A percentile compares a stretch with the other conserved stretches of the same genome.
These are phyloP conservation scores for Scaptodrosophila lebanonensis DNA, from an alignment of 1,140 invertebrate species.

Conservation along the genomic window DNA sequence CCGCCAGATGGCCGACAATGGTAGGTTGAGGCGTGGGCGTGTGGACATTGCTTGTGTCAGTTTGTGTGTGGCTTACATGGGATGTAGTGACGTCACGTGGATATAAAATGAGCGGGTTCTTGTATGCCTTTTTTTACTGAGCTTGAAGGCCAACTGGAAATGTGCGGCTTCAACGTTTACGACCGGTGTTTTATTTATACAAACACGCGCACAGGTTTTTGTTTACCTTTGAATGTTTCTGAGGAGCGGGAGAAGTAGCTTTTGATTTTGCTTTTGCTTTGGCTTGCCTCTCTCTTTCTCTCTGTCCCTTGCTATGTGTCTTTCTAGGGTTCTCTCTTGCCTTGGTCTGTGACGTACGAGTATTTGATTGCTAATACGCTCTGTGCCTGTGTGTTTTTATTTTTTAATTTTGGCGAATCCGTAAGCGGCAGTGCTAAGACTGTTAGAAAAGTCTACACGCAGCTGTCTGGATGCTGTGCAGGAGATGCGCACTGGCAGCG, in stretches of 20 bases:
- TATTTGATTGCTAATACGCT: too few relatives aligned
- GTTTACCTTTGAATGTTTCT: slow-evolving; percentile 63
- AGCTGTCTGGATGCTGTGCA: slow-evolving; percentile 24
- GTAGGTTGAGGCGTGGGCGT: slow-evolving; percentile 22
- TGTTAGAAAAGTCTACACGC: slow-evolving; percentile 32
- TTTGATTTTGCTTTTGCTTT: background rate
- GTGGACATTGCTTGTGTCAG: background rate
- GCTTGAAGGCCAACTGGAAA: slow-evolving; percentile 17
- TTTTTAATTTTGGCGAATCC: too few relatives aligned
- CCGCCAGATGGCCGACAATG: slow-evolving; percentile 57
- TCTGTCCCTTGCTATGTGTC: slow-evolving; percentile 20
- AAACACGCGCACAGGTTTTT: slow-evolving; percentile 70
- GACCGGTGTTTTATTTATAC: slow-evolving; percentile 69
- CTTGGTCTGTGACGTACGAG: too few relatives aligned
- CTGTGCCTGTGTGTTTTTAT: too few relatives aligned
- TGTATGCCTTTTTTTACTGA: slow-evolving; percentile 10
- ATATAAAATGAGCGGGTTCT: background rate
- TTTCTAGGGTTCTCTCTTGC: too few relatives aligned
- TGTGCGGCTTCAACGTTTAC: slow-evolving; percentile 17
- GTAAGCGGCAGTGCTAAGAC: too few relatives aligned
- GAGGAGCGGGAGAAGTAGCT: slow-evolving; percentile 5
- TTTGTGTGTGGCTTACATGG: slow-evolving; percentile 49
- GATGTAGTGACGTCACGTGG: slow-evolving; percentile 57
- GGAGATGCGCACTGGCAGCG: slow-evolving; percentile 20
- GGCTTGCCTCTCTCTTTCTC: background rate